Percentiles rank a stretch among this genome's conserved stretches.
phyloP scores from a whole-genome alignment of 2,797 vertebrate genomes.

The Lepus oiostolus region DNA sequence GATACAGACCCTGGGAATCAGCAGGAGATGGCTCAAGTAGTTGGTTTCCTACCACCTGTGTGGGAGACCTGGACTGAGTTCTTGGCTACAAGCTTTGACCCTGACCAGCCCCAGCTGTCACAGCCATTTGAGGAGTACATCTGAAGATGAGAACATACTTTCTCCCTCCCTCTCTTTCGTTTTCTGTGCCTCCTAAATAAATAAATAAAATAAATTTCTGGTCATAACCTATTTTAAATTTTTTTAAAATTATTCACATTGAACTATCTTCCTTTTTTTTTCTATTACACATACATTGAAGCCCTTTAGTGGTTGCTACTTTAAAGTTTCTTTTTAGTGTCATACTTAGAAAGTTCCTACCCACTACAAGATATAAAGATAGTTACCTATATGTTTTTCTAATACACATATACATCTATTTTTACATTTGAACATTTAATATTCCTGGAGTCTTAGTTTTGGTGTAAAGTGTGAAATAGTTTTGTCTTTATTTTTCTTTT shows the following conservation, averaged over 20 bases:
- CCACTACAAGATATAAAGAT: background rate
- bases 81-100: no score
- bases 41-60: no score
- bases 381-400: background rate
- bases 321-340: slow-evolving; percentile 35
- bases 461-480: background rate
- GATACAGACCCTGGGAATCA: no score
- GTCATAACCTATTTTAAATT: no score
- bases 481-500: slow-evolving; percentile 56
- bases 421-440: slow-evolving; percentile 11
- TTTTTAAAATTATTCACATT: background rate
- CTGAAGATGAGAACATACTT: no score
- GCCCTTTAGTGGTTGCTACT: background rate
- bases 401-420: background rate
- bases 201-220: no score
- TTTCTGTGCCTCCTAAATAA: no score
- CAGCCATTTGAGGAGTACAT: no score
- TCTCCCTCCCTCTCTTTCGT: no score
- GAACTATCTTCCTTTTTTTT: slow-evolving; percentile 9
- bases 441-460: slow-evolving; percentile 37
- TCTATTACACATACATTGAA: background rate
- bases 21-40: no score
- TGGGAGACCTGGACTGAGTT: no score
- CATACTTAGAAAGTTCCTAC: background rate
- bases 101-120: no score